Evolutionary conservation across 2,797 vertebrate species (phyloP), one percentile per base, ranked within the genome.

Genomic region (Glossophaga mutica): DNA sequence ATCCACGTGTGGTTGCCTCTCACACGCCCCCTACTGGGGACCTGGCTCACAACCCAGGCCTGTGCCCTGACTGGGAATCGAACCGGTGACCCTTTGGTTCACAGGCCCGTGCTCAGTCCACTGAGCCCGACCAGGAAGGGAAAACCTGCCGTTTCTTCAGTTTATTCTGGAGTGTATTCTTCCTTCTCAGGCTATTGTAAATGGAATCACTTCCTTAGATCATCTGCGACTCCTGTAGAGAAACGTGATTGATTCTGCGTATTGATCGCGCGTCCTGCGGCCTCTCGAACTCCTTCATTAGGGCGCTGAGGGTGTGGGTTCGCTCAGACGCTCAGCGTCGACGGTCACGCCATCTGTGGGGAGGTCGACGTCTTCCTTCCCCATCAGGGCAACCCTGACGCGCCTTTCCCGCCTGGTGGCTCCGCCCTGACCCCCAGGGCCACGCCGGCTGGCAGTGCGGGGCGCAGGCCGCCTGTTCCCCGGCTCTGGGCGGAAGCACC

Each of bases 401-500:
- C 5, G 1, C 0, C 4, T 0, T 7, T 37, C n/a, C 8, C 1
- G 12, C 37, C 46, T 18, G 0, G 0, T 12, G 7, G 7, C 42
- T 34, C 19, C 0, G 9, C 2, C 3, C 24, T 2, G 3, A 12
- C 9, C 11, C 11, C 11, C 62, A 3, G 91, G 22, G 1, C 29
- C 4, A 4, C 1, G 37, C 5, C 1, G 11, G 5, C 1, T 0
- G 5, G 46, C 5, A 3, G 1, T 0, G 12, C 2, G 0, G 4
- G n/a, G 14, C 2, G 16, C 29, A 2, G 37, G 2, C 0, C 9
- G 0, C 74, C 2, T 0, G 22, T 0, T 59, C 67, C 46, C 0
- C 11, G 5, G 1, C 32, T 3, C 0, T 0, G 32, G 15, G 22
- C 0, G 0, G 6, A n/a, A 1, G 5, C 3, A 0, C 1, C n/a